phyloP scores from a whole-genome alignment of 2,113 vertebrate species.

The Carassius gibelio region DNA sequence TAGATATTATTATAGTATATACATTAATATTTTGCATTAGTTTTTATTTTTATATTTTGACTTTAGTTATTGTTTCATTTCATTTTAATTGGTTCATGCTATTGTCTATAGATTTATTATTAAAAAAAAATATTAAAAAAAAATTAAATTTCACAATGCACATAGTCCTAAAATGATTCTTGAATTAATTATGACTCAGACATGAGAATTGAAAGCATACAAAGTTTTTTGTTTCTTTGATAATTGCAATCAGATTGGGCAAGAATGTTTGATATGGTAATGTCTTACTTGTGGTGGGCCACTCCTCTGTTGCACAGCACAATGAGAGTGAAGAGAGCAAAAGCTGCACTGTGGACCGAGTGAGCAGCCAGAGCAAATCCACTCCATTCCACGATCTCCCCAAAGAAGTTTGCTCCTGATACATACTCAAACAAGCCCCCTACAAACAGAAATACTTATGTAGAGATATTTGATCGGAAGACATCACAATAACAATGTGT shows the following conservation, averaged over 20 bases:
- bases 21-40: too few species aligned
- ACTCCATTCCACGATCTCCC: constrained; percentile 90
- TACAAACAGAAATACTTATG: constrained; percentile 60
- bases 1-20: too few species aligned
- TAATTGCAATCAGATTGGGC: not conserved
- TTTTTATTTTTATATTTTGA: too few species aligned
- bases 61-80: too few species aligned
- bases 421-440: constrained; percentile 93
- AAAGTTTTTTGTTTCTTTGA: too few species aligned
- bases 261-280: not conserved
- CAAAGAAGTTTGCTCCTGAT: constrained; percentile 90
- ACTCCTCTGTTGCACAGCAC: constrained; percentile 80
- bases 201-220: too few species aligned
- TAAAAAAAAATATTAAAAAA: not conserved
- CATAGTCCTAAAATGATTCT: not conserved
- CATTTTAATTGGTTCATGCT: too few species aligned
- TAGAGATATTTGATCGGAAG: not conserved
- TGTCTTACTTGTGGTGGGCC: constrained; percentile 87
- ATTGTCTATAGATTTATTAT: not conserved
- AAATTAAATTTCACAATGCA: not conserved
- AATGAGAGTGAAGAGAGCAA: constrained; percentile 80
- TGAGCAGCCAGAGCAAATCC: constrained; percentile 88
- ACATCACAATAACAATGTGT: not conserved
- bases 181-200: too few species aligned
- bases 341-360: constrained; percentile 80